These are phyloP conservation scores for Epirrita christyi DNA, from an alignment of 2,888 invertebrate species.

Conservation along the genomic window DNA sequence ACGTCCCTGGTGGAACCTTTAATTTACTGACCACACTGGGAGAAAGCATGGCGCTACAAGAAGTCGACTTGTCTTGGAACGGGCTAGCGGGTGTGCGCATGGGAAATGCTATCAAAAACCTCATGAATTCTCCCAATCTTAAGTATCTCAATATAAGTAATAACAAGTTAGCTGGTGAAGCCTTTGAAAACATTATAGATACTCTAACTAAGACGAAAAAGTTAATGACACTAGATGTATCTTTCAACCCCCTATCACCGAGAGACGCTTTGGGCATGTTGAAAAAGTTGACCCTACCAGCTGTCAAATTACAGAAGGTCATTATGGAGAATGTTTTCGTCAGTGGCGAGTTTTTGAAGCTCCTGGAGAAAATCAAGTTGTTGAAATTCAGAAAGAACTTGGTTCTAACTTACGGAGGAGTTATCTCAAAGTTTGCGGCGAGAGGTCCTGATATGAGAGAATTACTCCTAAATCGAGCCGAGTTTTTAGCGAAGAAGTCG, in stretches of 20 bases:
- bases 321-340: conserved; percentile 61
- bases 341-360: conserved; percentile 45
- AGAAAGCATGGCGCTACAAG: conserved; percentile 52
- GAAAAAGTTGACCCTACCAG: conserved; percentile 44
- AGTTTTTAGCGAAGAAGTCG: conserved; percentile 52
- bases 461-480: conserved; percentile 57
- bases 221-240: conserved; percentile 57
- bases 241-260: conserved; percentile 60
- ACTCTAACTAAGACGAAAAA: conserved; percentile 51
- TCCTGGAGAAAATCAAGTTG: conserved; percentile 43
- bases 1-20: conserved; percentile 45
- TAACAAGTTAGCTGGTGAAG: conserved; percentile 56
- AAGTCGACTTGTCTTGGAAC: conserved; percentile 66
- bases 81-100: conserved; percentile 50
- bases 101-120: conserved; percentile 48
- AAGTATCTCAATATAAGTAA: conserved; percentile 56
- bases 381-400: conserved; percentile 47
- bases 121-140: conserved; percentile 50
- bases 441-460: conserved; percentile 55
- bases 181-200: conserved; percentile 44
- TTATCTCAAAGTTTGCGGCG: conserved; percentile 38
- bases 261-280: conserved; percentile 54
- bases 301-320: conserved; percentile 53
- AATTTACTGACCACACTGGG: conserved; percentile 49
- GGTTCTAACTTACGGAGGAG: conserved; percentile 54